These are phyloP conservation scores for Halcyon senegalensis DNA, from an alignment of 2,113 vertebrate genomes.

Conservation along the genomic window DNA sequence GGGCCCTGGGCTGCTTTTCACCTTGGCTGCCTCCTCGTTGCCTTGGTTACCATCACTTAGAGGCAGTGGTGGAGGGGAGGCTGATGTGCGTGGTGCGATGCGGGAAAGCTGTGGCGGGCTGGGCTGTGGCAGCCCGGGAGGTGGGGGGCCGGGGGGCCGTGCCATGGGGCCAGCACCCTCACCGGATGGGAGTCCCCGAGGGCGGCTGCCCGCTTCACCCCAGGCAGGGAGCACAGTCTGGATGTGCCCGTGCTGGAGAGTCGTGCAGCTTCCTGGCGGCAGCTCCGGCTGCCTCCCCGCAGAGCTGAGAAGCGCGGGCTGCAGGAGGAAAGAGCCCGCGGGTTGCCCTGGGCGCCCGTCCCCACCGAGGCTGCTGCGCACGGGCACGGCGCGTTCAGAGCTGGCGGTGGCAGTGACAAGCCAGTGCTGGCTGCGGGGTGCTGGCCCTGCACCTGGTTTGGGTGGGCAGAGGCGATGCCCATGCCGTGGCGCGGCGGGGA, in stretches of 20 bases:
- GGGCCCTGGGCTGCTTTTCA: constrained; percentile 64
- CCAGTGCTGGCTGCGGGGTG: neutral
- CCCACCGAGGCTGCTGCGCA: rapidly evolving
- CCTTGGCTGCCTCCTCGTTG: constrained; percentile 70
- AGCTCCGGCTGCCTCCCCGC: neutral
- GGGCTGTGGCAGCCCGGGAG: neutral
- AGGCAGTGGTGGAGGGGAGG: neutral
- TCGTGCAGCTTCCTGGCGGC: rapidly evolving
- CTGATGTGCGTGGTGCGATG: constrained; percentile 19
- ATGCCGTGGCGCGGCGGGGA: rapidly evolving
- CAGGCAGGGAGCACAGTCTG: neutral
- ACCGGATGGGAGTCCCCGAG: neutral
- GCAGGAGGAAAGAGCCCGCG: rapidly evolving
- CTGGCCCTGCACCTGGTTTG: neutral
- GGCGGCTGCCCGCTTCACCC: neutral
- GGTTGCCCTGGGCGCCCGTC: neutral
- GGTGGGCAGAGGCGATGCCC: neutral
- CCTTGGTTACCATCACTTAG: constrained; percentile 66
- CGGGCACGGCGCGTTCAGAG: neutral
- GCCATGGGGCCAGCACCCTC: neutral
- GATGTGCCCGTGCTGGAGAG: neutral
- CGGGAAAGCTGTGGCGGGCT: neutral
- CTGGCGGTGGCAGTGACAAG: neutral
- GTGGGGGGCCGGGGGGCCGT: neutral
- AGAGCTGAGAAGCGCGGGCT: neutral